phyloP scores from a whole-genome alignment of 1,140 invertebrate species.

The Panagrolaimus sp. region DNA sequence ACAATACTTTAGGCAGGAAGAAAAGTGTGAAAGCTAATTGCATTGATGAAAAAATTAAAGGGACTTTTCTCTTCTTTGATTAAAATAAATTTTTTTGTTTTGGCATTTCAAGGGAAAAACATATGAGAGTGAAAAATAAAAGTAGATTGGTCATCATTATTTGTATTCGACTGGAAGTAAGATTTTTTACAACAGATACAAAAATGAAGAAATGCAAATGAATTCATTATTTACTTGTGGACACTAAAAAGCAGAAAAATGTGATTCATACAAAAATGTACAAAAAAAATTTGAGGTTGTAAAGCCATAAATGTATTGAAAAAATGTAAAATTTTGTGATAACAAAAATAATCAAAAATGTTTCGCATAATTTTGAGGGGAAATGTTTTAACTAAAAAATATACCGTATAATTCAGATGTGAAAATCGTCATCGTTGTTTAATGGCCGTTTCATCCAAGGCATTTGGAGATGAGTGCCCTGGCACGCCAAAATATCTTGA shows the following conservation, averaged over 20 bases:
- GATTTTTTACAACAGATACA: not conserved
- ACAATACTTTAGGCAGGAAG: too few relatives aligned
- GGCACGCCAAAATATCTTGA: slow-evolving; percentile 14
- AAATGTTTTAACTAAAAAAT: too few relatives aligned
- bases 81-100: not conserved
- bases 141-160: too few relatives aligned
- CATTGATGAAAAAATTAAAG: too few relatives aligned
- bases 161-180: not conserved
- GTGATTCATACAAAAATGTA: not conserved
- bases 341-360: too few relatives aligned
- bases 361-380: too few relatives aligned
- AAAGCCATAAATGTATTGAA: too few relatives aligned
- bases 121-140: not conserved
- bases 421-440: slow-evolving; percentile 7
- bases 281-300: too few relatives aligned
- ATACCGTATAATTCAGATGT: not conserved
- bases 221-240: not conserved
- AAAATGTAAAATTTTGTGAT: too few relatives aligned
- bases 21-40: too few relatives aligned
- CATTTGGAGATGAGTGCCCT: slow-evolving; percentile 14
- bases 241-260: not conserved
- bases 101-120: not conserved
- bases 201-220: not conserved
- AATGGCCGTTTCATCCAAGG: not conserved
- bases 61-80: not conserved